Conservation (phyloP, 2,113 vertebrate genomes). For the Rissa tridactyla region DNA sequence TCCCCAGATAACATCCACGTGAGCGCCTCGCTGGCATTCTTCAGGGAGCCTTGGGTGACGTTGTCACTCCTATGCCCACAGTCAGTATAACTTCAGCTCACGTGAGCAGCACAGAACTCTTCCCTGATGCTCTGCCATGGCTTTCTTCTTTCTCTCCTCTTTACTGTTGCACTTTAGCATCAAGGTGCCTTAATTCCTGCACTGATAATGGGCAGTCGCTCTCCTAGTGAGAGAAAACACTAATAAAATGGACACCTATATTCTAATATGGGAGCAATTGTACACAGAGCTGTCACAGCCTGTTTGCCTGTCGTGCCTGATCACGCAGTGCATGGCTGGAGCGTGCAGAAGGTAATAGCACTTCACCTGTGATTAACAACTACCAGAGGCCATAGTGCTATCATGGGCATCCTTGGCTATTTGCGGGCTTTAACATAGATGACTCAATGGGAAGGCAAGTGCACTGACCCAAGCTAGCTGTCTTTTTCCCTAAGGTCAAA, state of each 20-base stretch:
- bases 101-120: not conserved
- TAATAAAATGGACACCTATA: not conserved
- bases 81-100: not conserved
- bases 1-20: not conserved
- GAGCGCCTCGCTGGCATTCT: not conserved
- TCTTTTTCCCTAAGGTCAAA: not conserved
- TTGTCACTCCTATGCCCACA: accelerated
- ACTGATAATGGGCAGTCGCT: not conserved
- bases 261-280: not conserved
- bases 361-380: not conserved
- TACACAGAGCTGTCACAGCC: not conserved
- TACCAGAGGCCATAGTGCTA: not conserved
- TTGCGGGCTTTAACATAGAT: not conserved
- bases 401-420: not conserved
- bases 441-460: not conserved
- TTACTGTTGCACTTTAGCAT: not conserved
- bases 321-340: not conserved
- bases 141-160: not conserved
- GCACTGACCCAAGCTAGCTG: not conserved
- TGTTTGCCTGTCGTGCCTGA: not conserved
- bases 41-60: not conserved
- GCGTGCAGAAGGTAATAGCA: not conserved
- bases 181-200: not conserved
- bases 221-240: not conserved
- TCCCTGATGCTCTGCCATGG: not conserved